Evolutionary conservation across 2,888 invertebrate species (phyloP), one percentile per base, ranked within the genome.

Genomic region (Drosophila tripunctata): DNA sequence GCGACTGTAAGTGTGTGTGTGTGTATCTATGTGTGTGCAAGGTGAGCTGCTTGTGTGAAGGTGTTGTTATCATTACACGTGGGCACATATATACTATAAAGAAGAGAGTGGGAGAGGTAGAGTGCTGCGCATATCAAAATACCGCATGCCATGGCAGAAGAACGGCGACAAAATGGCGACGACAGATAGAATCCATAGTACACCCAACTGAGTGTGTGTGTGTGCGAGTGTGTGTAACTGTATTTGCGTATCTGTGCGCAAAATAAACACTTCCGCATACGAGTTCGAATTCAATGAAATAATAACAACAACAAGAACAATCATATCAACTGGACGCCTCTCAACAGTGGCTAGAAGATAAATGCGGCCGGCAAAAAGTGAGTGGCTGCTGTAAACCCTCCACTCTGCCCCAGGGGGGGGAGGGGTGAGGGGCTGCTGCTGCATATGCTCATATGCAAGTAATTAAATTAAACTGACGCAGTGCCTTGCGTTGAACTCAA

Each of bases 201-300:
- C n/a, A 27, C 27, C 10, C 27, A 10, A 33, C 7, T 31, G 21
- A 17, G 3, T 43, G 15, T 44, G 17, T 30, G 17, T 44, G 43
- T 19, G 19, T 33, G 33, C 19, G 31, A 31, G 45, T 19, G 8
- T 12, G 31, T 31, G 54, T 54, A 44, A 38, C 62, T 63, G 67
- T 70, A 76, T 78, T 78, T 76, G 79, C 74, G 65, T 82, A 76
- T 73, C 61, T 70, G 78, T 50, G 41, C 41, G 66, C 60, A 64
- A 67, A 74, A 73, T 74, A 86, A 83, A 83, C 84, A 81, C 81
- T 83, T 83, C 83, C 86, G 83, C 86, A 70, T 78, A 69, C 82
- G 84, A 83, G 61, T 69, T 79, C 66, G 86, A 68, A 75, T 67
- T 58, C 62, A 75, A 63, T 75, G 78, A 77, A 79, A 77, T 74